Conservation (phyloP, 2,113 vertebrate species). For the Noturus placidus region DNA sequence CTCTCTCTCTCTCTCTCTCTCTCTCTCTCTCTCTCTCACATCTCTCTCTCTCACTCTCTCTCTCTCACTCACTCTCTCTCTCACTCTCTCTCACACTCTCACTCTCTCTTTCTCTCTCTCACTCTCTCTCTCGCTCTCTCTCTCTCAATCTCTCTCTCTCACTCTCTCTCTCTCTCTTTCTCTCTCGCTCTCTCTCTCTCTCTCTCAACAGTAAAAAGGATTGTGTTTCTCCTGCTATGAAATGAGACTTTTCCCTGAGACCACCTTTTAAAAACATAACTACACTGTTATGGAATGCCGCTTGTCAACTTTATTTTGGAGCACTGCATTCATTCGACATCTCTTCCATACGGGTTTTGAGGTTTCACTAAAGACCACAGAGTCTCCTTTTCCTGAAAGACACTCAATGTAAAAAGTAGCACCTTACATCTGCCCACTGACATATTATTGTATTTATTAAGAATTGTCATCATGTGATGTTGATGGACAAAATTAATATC, state of each 20-base stretch:
- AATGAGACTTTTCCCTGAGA: constrained; percentile 48
- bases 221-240: constrained; percentile 42
- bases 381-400: constrained; percentile 5
- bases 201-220: constrained; percentile 41
- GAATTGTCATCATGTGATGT: background rate
- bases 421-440: background rate
- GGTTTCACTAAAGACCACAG: background rate
- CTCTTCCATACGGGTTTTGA: background rate
- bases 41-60: no score
- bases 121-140: no score
- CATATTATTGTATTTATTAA: background rate
- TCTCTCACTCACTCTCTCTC: no score
- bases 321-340: constrained; percentile 11
- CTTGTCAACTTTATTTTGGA: constrained; percentile 51
- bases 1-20: constrained; percentile 26
- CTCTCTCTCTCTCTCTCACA: no score
- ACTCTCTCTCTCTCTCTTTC: no score
- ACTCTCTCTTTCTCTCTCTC: no score
- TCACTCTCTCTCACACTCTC: no score
- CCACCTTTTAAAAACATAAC: constrained; percentile 51
- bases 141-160: no score
- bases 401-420: background rate
- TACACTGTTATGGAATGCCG: constrained; percentile 37
- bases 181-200: no score
- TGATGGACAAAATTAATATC: background rate